Base-by-base conservation (phyloP, 2,113 vertebrate genomes). In the Odocoileus hemionus region DNA sequence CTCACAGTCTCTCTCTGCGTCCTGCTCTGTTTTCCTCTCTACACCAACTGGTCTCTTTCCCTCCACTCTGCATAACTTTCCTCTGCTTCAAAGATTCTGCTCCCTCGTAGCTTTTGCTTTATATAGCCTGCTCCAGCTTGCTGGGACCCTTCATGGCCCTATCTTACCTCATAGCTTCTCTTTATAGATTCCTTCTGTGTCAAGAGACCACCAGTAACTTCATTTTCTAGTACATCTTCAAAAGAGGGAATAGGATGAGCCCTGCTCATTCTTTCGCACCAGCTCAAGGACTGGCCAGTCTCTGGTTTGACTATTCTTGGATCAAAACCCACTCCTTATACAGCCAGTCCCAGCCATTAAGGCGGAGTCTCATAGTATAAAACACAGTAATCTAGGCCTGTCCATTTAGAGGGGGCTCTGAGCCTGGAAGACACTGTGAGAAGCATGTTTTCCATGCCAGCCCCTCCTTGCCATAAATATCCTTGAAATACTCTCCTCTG, bases 181-280 rank as follows among this genome's bases (percentile, higher is more conserved):
- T 55, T 91, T 94, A 83, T 61, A 95, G 60, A 91, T 82, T 93
- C 82, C 78, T 93, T 91, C 78, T 83, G 52, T 30, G 74, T 86
- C 96, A 87, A 87, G 87, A 92, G 82, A 19, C 60, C 39, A 52
- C 39, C 21, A 45, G 57, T 84, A 94, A 61, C 79, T 83, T 4
- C 50, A 89, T 70, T 95, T 97, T 88, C 95, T 39, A 98, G 58
- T 79, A 95, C 57, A 85, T 9, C 96, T 91, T 91, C 95, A 91
- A 94, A 97, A 55, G 33, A 85, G 17, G 28, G 30, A 55, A 61
- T 61, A 57, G n/a, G 60, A 90, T 83, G 60, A 87, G 64, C 70
- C 61, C 36, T 85, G 61, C 60, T 93, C 33, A 11, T 89, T 47
- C 33, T 95, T 93, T 91, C 64, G 58, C 23, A 78, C 87, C 74